These are phyloP conservation scores for Siniperca knerii DNA, from an alignment of 2,113 vertebrate genomes.

Conservation along the genomic window DNA sequence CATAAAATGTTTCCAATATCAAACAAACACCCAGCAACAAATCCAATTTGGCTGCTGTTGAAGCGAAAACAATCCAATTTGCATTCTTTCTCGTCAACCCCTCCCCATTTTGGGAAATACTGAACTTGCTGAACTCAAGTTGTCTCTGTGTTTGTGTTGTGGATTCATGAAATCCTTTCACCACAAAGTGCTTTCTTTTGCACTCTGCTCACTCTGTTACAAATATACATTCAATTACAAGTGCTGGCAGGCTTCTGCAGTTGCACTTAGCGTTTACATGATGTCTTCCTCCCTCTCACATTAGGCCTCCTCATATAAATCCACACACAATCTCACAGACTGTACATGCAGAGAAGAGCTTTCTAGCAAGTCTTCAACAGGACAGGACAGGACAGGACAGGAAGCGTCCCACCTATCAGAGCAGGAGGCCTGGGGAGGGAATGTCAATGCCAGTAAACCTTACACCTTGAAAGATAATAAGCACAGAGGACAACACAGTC, in stretches of 20 bases:
- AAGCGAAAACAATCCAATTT: constrained; percentile 48
- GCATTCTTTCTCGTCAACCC: constrained; percentile 42
- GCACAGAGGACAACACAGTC: constrained; percentile 47
- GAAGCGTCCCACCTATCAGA: constrained; percentile 39
- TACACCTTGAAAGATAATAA: constrained; percentile 56
- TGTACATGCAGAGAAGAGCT: background rate
- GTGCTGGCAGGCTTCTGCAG: constrained; percentile 26
- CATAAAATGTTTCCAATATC: constrained; percentile 52
- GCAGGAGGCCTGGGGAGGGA: constrained; percentile 42
- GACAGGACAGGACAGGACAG: constrained; percentile 55
- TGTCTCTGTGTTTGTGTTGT: constrained; percentile 31
- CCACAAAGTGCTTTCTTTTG: background rate
- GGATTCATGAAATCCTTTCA: constrained; percentile 17
- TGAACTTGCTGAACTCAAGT: constrained; percentile 57
- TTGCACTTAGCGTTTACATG: constrained; percentile 10
- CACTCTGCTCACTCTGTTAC: constrained; percentile 8
- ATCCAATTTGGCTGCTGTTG: constrained; percentile 54
- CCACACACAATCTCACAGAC: background rate
- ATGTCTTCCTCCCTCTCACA: background rate
- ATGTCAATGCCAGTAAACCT: constrained; percentile 49
- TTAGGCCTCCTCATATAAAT: background rate
- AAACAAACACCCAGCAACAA: constrained; percentile 60
- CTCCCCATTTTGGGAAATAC: constrained; percentile 13
- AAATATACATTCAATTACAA: constrained; percentile 11
- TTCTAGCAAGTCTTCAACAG: constrained; percentile 36